Base-by-base conservation (phyloP, 2,888 invertebrate species). In the Ypsolopha sequella region DNA sequence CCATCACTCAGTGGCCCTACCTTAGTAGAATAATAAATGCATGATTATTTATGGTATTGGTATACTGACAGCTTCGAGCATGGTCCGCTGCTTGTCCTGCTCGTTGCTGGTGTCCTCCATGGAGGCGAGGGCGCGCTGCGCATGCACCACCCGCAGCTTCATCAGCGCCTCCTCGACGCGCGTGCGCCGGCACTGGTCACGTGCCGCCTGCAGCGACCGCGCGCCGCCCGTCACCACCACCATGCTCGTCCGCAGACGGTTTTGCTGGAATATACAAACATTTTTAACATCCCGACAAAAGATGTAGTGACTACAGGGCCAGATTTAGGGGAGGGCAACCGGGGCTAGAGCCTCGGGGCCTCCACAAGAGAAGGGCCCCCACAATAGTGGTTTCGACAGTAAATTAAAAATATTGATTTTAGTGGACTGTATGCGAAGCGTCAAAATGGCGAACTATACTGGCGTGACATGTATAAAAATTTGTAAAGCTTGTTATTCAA, bases 31-130 rank as follows among this genome's bases (percentile, higher is more conserved):
- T 24, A 24, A 24, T 24, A 24, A 24, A 24, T 24, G 24, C 4
- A 24, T 24, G 24, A 4, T 24, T 24, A 24, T 3, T 24, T 24
- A 24, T 24, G 24, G 2, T 24, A 24, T 2, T 24, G 24, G 24
- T 24, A 24, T 24, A 71, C 80, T 82, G 64, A 92, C 93, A 59
- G 91, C 90, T 62, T 93, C 91, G 8, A 95, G 82, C 63, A 92
- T 90, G 50, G 93, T 72, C 36, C 91, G 88, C 63, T 92, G 92
- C 67, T 89, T 91, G 60, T 93, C 91, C 51, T 94, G 73, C 55
- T 88, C 88, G 68, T 89, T 92, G 10, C 92, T 90, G 59, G 88
- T 82, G 62, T 90, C 88, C 48, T 90, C 90, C 56, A 92, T 89
- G 51, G 89, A 89, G 1, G 87, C 80, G 48, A 92, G 82, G 6